Base-by-base conservation (phyloP, 2,888 invertebrate species). In the Eristalis intricaria region DNA sequence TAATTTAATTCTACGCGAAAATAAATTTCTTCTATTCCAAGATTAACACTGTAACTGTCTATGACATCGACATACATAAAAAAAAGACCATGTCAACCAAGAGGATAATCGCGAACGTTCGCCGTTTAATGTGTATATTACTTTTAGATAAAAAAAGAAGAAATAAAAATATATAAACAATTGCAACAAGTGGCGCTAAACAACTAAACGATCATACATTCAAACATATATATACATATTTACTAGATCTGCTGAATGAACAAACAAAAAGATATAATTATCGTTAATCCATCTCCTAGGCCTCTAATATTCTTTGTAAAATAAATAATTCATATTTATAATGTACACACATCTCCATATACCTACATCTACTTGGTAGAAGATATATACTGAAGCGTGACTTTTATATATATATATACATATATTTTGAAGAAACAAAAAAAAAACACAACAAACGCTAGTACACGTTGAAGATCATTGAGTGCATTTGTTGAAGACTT, bases 31-130 rank as follows among this genome's bases (percentile, higher is more conserved):
- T 82, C 78, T 83, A 66, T 71, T 79, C 50, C 75, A 87, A 75
- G 43, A 83, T 70, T 71, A 70, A 70, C 74, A 73, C 75, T 79
- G 77, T 78, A 78, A 77, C 82, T 87, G 70, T 88, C 89, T 77
- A 60, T 23, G 26, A 26, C 90, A 89, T 90, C 86, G 89, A 90
- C 87, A 70, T 82, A 77, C 75, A 79, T 87, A 73, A 81, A 71
- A 64, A 81, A 79, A 76, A 64, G 13, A 58, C 71, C 65, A 69
- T 74, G 38, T 74, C 71, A 61, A 68, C 22, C 56, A 68, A 76
- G 68, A 77, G 26, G 19, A 81, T 74, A 74, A 50, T 61, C 71
- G 43, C 26, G n/a, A 69, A n/a, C 58, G 60, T 77, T 69, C 71
- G 22, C 56, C 64, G 56, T 71, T 71, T 23, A 73, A 60, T 61